Conservation (phyloP, 2,113 vertebrate genomes). For the Thermophis baileyi region DNA sequence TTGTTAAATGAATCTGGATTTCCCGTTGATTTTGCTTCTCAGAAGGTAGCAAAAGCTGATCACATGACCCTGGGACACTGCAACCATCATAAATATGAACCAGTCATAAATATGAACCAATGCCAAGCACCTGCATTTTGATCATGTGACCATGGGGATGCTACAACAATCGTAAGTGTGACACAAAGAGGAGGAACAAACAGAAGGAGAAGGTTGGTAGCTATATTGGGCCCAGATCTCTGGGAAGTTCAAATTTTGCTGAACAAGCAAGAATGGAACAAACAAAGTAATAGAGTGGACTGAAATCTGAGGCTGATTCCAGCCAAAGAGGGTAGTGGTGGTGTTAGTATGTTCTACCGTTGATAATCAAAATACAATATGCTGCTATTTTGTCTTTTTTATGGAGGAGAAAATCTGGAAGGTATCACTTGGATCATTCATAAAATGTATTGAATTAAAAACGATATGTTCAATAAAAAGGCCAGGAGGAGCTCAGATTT, state of each 20-base stretch:
- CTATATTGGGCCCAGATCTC: not conserved
- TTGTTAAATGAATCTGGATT: too few relatives aligned
- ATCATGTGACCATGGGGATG: too few relatives aligned
- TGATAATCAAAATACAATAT: not conserved
- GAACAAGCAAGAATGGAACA: not conserved
- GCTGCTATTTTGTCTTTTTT: not conserved
- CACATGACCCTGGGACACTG: too few relatives aligned
- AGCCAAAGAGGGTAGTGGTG: not conserved
- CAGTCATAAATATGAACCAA: too few relatives aligned
- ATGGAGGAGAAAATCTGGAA: not conserved
- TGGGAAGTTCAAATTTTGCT: not conserved
- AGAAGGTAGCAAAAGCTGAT: too few relatives aligned
- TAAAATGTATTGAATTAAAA: not conserved
- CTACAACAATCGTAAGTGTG: too few relatives aligned
- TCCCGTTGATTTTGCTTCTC: too few relatives aligned
- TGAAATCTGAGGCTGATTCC: not conserved
- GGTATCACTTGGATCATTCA: not conserved
- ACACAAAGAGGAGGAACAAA: not conserved
- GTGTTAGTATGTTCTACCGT: not conserved
- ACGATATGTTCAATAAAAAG: not conserved
- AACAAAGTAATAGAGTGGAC: not conserved
- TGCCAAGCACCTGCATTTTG: too few relatives aligned
- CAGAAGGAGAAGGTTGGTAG: not conserved
- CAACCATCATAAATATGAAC: too few relatives aligned
- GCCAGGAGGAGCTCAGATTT: not conserved